Base-by-base conservation (phyloP, 2,113 vertebrate genomes). In the Carassius auratus region DNA sequence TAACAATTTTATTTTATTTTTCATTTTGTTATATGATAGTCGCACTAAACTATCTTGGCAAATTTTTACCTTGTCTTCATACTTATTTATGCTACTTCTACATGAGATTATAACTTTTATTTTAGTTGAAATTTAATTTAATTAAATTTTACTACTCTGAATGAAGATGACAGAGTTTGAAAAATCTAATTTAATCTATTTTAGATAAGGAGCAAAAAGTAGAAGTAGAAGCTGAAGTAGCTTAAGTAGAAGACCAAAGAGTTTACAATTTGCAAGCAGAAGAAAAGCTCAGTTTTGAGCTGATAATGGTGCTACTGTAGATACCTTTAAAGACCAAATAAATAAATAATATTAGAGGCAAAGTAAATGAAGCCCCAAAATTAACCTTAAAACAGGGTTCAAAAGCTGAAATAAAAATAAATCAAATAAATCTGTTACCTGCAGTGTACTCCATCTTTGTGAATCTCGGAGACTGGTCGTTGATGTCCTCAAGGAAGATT, bases 401-500 rank as follows among this genome's bases (percentile, higher is more conserved):
- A 42, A 42, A 42, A 42, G 42, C 42, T 42, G 42, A 8, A 42
- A 42, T 42, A 42, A 42, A 42, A 42, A 42, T 2, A 2, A 33
- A 68, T 15, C 33, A 4, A 30, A 15, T 7, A 69, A 69, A 69
- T 19, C 7, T 4, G 30, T 69, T 93, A 99, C 98, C 98, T 81
- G 98, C 96, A 0, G 98, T 99, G 90, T 99, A 99, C 90, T 99
- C 97, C 0, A 94, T 87, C 89, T 99, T 99, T 76, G 94, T 95
- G 93, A 99, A 99, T 86, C 94, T 95, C 0, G 98, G 98, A 0
- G 95, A 93, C 92, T 99, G 98, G 92, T 99, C 98, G 2, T 99
- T 98, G 90, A 99, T 98, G 92, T 99, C 98, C 0, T 98, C 97
- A 38, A 99, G 93, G 88, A 95, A 94, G 5, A 99, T 95, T n/a